Evolutionary conservation across 1,140 invertebrate genomes (phyloP).

Genomic region (Andricus grossulariae): DNA sequence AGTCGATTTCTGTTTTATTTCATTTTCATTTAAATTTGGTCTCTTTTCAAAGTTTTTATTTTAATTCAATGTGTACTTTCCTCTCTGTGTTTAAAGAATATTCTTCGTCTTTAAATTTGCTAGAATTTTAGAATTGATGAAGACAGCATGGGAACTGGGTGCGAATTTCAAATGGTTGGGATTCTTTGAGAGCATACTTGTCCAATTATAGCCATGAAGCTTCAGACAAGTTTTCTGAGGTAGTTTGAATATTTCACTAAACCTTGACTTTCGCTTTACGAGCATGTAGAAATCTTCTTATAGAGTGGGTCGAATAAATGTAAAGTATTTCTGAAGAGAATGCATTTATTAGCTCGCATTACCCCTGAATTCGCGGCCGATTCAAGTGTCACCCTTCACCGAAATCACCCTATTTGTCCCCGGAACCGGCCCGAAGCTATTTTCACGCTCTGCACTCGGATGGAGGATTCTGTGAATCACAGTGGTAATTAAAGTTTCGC

Average conservation of each 20-base stretch:
- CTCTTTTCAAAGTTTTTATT: too few relatives aligned
- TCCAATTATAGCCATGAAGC: too few relatives aligned
- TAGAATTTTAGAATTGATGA: too few relatives aligned
- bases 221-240: slow-evolving; percentile 29
- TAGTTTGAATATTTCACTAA: slow-evolving; percentile 39
- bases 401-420: slow-evolving; percentile 49
- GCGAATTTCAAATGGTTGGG: too few relatives aligned
- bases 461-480: slow-evolving; percentile 18
- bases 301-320: slow-evolving; percentile 20
- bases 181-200: too few relatives aligned
- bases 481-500: slow-evolving; percentile 4
- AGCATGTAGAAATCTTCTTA: background rate
- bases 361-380: slow-evolving; percentile 33
- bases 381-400: slow-evolving; percentile 42
- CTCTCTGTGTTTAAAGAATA: too few relatives aligned
- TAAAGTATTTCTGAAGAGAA: background rate
- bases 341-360: slow-evolving; percentile 11
- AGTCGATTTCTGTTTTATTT: too few relatives aligned
- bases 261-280: slow-evolving; percentile 2
- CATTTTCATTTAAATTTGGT: too few relatives aligned
- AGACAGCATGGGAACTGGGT: too few relatives aligned
- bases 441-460: slow-evolving; percentile 29
- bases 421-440: slow-evolving; percentile 1
- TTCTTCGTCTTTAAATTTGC: too few relatives aligned
- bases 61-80: too few relatives aligned